Conservation (phyloP, 2,888 invertebrate species). For the Athetis lepigone region DNA sequence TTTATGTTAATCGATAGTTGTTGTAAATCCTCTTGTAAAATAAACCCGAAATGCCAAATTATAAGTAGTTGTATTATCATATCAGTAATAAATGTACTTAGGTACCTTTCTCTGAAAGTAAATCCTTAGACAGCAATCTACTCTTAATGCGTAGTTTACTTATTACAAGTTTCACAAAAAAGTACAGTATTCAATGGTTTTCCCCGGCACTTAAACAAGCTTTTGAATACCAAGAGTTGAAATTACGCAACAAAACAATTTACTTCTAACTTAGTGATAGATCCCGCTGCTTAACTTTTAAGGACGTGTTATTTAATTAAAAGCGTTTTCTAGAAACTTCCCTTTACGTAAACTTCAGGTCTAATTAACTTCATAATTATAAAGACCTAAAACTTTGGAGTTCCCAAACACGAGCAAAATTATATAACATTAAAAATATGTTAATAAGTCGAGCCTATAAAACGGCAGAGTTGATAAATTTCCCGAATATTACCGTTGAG, state of each 20-base stretch:
- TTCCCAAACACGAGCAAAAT: slow-evolving; percentile 35
- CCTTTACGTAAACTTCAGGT: slow-evolving; percentile 37
- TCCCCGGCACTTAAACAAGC: background rate
- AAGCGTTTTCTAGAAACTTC: slow-evolving; percentile 31
- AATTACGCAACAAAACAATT: slow-evolving; percentile 28
- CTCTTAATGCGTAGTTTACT: background rate
- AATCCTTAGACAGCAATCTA: background rate
- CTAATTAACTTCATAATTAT: slow-evolving; percentile 54
- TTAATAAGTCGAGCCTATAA: slow-evolving; percentile 41
- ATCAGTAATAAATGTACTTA: background rate
- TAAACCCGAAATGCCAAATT: too few relatives aligned
- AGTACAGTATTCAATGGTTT: background rate
- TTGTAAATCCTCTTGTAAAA: too few relatives aligned
- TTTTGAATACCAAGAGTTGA: slow-evolving; percentile 1
- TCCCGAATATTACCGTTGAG: slow-evolving; percentile 38
- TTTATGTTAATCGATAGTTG: too few relatives aligned
- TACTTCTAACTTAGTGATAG: slow-evolving; percentile 23
- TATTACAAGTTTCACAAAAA: background rate
- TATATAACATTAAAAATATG: slow-evolving; percentile 51
- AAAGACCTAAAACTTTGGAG: slow-evolving; percentile 37
- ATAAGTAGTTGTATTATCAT: background rate
- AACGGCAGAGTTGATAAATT: slow-evolving; percentile 47
- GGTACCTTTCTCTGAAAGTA: background rate
- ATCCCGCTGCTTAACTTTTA: slow-evolving; percentile 40
- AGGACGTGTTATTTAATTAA: slow-evolving; percentile 49